Conservation (phyloP, 2,797 vertebrate species). For the Florisuga fusca region DNA sequence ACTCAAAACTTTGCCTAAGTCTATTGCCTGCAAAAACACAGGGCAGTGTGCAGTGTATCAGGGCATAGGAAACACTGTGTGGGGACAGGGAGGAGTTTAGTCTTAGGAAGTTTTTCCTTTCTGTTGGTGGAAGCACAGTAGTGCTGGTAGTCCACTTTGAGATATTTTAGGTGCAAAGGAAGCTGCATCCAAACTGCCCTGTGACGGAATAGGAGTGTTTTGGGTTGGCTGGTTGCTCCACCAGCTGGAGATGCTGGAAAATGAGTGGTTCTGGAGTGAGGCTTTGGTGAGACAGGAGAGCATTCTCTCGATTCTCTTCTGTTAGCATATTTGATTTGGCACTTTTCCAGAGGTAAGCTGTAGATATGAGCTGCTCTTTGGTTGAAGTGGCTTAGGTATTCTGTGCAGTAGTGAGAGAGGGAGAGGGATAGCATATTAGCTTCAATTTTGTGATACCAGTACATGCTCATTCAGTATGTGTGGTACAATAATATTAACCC, state of each 20-base stretch:
- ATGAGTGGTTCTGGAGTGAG: background rate
- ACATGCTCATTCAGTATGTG: background rate
- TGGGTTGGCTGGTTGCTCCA: background rate
- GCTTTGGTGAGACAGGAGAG: background rate
- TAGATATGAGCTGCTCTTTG: background rate
- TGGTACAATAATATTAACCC: conserved; percentile 10
- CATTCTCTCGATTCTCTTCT: background rate
- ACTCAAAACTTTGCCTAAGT: accelerated
- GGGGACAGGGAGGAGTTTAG: background rate
- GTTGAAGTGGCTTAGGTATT: background rate
- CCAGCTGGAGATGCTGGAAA: background rate
- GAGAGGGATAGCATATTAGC: background rate
- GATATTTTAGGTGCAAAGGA: background rate
- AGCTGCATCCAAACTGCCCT: background rate
- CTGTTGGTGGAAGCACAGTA: background rate
- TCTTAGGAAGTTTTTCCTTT: background rate
- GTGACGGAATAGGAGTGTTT: background rate
- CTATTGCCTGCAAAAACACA: background rate
- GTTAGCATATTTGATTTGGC: background rate
- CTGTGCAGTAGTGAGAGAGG: background rate
- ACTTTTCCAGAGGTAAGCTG: background rate
- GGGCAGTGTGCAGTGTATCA: background rate
- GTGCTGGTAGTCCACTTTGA: accelerated
- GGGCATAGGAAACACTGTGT: background rate
- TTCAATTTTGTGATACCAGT: background rate